phyloP scores from a whole-genome alignment of 2,113 vertebrate species.

The Chionodraco myersi region DNA sequence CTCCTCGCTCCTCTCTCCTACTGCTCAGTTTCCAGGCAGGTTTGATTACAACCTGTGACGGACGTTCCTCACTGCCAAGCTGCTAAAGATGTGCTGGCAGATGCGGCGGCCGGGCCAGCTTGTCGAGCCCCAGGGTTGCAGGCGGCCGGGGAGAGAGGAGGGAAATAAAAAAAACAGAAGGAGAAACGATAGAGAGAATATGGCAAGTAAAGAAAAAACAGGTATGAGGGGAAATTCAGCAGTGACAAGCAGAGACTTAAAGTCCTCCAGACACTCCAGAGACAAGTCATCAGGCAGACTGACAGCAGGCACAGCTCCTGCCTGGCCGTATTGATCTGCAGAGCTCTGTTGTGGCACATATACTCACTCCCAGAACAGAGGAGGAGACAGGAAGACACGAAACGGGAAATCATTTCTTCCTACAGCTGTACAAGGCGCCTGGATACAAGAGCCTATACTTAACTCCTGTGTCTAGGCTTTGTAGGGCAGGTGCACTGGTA shows the following conservation, averaged over 20 bases:
- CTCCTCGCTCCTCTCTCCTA: conserved; percentile 49
- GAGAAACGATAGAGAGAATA: conserved; percentile 38
- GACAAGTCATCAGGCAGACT: conserved; percentile 59
- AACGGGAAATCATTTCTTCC: conserved; percentile 32
- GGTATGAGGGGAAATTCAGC: conserved; percentile 24
- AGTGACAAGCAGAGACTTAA: conserved; percentile 23
- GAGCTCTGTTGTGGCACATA: conserved; percentile 34
- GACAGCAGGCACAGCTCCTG: conserved; percentile 54
- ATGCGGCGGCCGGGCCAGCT: conserved; percentile 87
- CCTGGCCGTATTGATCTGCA: conserved; percentile 65
- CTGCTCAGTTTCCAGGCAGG: conserved; percentile 87
- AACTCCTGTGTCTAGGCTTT: conserved; percentile 43
- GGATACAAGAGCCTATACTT: conserved; percentile 56
- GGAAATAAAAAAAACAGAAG: conserved; percentile 22
- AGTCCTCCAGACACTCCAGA: conserved; percentile 64
- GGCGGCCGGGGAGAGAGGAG: conserved; percentile 63
- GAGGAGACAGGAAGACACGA: conserved; percentile 26
- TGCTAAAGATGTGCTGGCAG: conserved; percentile 98
- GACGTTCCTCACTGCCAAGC: conserved; percentile 92
- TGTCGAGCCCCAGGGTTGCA: conserved; percentile 78
- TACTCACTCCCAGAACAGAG: conserved; percentile 43
- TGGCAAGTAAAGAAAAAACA: conserved; percentile 30
- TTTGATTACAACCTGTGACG: conserved; percentile 98
- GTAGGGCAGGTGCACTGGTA: conserved; percentile 45
- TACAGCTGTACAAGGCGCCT: conserved; percentile 55